phyloP scores from a whole-genome alignment of 2,888 invertebrate species.

The Malthinus seriepunctatus region DNA sequence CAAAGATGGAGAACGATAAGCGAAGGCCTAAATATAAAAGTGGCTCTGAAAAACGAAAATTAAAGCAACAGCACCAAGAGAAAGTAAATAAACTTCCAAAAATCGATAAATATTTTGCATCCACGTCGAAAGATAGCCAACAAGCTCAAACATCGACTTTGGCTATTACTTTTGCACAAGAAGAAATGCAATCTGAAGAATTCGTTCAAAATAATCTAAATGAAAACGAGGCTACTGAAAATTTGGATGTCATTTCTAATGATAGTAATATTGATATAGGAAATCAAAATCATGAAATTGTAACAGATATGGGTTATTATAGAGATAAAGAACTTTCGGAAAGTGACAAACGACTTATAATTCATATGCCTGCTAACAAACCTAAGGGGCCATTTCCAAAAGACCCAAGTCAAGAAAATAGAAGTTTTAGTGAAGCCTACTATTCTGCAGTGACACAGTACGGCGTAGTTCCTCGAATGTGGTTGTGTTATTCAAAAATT shows the following conservation, averaged over 20 bases:
- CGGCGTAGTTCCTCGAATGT: conserved; percentile 16
- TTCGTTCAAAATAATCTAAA: not conserved
- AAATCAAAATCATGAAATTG: not conserved
- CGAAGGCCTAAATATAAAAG: not conserved
- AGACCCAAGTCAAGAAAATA: conserved; percentile 10
- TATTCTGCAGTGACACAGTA: conserved; percentile 22
- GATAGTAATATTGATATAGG: no score
- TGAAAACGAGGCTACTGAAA: not conserved
- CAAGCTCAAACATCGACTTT: not conserved
- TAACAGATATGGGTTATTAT: not conserved
- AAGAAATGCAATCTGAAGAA: not conserved
- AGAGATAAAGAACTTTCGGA: not conserved
- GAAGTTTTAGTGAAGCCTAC: conserved; percentile 23
- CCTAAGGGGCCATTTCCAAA: conserved; percentile 17
- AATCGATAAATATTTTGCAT: not conserved
- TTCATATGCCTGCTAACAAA: not conserved
- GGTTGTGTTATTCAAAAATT: conserved; percentile 22
- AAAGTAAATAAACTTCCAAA: no score
- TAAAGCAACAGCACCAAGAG: not conserved
- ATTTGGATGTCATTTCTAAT: not conserved
- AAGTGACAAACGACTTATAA: not conserved
- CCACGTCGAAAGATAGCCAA: not conserved
- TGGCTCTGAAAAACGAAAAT: not conserved
- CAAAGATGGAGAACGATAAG: no score
- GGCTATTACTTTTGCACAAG: not conserved